Base-by-base conservation (phyloP, 2,113 vertebrate species). In the Tachycineta bicolor region DNA sequence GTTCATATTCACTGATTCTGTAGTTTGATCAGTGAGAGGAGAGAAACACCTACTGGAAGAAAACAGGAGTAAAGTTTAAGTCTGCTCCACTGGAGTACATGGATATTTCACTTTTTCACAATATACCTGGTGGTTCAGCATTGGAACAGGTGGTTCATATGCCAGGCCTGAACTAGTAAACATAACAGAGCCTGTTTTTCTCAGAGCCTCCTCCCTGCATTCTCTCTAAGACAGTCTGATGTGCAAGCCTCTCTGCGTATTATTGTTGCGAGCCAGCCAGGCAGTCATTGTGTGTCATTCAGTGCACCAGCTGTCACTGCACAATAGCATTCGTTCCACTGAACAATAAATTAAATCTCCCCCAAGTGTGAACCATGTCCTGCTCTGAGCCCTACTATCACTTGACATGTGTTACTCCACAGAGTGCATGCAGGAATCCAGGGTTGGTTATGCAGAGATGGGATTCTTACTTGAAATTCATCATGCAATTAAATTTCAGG, bases 221-320 rank as follows among this genome's bases (percentile, higher is more conserved):
- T 95, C 63, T 60, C 89, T 90, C 33, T 1, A 63, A 90, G 92
- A 89, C 59, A 78, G 62, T 29, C 75, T 95, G 89, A 96, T 95
- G 93, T 90, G 85, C 68, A 91, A 76, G 90, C 68, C 55, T 93
- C 77, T 59, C 71, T 50, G 78, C 44, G 64, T 43, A 59, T 94
- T 87, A 95, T 95, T 97, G 95, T 93, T 93, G 50, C 8, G 52
- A 94, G 90, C 78, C 90, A 96, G 83, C 39, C 88, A 95, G 95
- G 90, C 92, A 95, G 89, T 75, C 80, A 92, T 63, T 84, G 83
- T 7, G 0, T 91, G 82, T 96, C 89, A 91, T 94, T 97, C 94
- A 79, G 85, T 81, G 70, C 91, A 92, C 96, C 97, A 97, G 96
- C 97, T 97, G 97, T 97, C 76, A 1, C 73, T 81, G 77, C 83